Percentiles rank a stretch among this genome's conserved stretches.
Evolutionary conservation across 2,888 invertebrate species (phyloP).

Genomic region (Ommatoiulus sabulosus): DNA sequence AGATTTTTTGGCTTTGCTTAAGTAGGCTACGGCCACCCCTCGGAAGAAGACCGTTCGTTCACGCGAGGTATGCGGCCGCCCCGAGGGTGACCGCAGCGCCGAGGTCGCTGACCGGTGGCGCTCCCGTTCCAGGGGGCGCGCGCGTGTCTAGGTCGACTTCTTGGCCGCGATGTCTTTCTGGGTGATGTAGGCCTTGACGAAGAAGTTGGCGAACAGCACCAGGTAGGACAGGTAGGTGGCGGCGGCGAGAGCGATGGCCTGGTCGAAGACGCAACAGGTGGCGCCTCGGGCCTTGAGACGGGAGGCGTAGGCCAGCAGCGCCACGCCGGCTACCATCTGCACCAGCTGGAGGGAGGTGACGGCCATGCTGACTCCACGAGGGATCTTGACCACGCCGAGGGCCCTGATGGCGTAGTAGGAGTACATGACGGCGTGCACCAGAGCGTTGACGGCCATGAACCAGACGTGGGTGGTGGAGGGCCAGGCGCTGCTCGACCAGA

Average conservation of each 20-base stretch:
- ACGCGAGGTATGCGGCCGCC: too few relatives aligned
- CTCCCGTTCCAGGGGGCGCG: too few relatives aligned
- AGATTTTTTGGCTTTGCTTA: too few relatives aligned
- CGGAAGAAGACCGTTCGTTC: too few relatives aligned
- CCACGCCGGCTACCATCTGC: constrained; percentile 69
- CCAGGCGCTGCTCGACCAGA: constrained; percentile 63
- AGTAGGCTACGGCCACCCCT: too few relatives aligned
- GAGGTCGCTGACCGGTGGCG: constrained; percentile 4
- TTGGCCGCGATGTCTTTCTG: neutral
- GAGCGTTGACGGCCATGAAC: constrained; percentile 65
- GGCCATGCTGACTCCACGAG: constrained; percentile 67
- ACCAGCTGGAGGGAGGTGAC: constrained; percentile 69
- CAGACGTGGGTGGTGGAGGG: constrained; percentile 64
- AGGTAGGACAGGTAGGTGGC: constrained; percentile 67
- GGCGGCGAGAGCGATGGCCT: constrained; percentile 60
- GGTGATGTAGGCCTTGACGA: constrained; percentile 65
- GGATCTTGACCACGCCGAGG: constrained; percentile 63
- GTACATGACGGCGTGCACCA: constrained; percentile 66
- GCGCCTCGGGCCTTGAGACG: constrained; percentile 59
- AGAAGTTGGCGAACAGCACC: constrained; percentile 67
- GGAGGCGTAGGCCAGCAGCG: constrained; percentile 66
- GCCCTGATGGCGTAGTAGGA: constrained; percentile 64
- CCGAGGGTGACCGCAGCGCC: too few relatives aligned
- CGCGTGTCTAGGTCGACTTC: neutral
- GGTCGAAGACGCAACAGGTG: constrained; percentile 61